Evolutionary conservation across 2,797 vertebrate species (phyloP), one percentile per base, ranked within the genome.

Genomic region (Semaprochilodus insignis): DNA sequence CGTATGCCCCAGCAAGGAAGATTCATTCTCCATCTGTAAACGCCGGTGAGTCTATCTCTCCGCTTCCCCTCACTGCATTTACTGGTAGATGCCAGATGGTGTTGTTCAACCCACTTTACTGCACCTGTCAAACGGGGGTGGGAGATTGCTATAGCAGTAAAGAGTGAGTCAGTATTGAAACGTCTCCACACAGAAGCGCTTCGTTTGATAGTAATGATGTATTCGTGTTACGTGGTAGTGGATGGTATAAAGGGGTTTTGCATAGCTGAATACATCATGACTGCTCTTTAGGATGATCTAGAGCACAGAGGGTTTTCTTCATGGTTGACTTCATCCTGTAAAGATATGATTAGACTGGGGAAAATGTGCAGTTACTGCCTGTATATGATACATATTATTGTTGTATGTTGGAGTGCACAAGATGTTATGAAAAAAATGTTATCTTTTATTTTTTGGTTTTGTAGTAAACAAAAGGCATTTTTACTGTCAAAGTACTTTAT

Each of bases 41-140:
- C 8, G 17, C 57, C 31, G 82, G 82, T 84, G 65, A 84, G 82
- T 84, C 51, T 63, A 34, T 77, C 48, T 55, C 36, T 84, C 51
- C 27, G 23, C 75, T 27, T 70, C 14, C 23, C 7, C 40, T 73
- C 54, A 6, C 17, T 67, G 34, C 34, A 13, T 62, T 44, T 60
- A 74, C n/a, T 59, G 54, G 25, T 57, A 52, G 8, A 54, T 51
- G 34, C 27, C 83, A 84, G 73, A 84, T 77, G 72, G 82, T 60
- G 74, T 77, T 19, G 34, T 57, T 66, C 36, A 27, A 11, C 57
- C 74, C 13, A 72, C 36, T 72, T 84, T 51, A 13, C n/a, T 34
- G 65, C 77, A 78, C 72, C 44, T 74, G 62, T 75, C 82, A 74
- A 77, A 77, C 34, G 67, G 48, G 48, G 77, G 80, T 25, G 69